phyloP scores from a whole-genome alignment of 2,797 vertebrate species.

The Dipus sagitta region DNA sequence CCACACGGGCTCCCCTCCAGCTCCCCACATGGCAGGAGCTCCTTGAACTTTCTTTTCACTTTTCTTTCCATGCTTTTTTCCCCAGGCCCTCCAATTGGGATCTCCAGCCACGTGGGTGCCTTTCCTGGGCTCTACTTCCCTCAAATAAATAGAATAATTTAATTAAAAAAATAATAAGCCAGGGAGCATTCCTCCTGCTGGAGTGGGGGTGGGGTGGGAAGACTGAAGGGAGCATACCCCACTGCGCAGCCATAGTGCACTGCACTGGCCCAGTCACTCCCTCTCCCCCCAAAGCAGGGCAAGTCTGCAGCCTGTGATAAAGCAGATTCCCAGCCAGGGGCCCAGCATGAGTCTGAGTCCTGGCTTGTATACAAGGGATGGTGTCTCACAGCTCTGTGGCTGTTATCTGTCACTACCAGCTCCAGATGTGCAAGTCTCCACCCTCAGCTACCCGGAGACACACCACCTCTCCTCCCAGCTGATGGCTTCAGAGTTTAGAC shows the following conservation, averaged over 20 bases:
- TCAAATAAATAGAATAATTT: too few relatives aligned
- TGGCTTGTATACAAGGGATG: neutral
- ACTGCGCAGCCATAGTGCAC: neutral
- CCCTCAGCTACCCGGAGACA: neutral
- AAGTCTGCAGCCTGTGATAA: constrained; percentile 45
- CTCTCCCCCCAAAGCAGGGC: neutral
- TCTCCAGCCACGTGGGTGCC: too few relatives aligned
- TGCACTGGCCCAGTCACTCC: too few relatives aligned
- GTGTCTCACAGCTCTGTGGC: neutral
- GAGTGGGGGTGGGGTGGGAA: constrained; percentile 10
- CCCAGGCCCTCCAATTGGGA: too few relatives aligned
- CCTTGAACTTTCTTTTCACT: too few relatives aligned
- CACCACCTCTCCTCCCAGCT: neutral
- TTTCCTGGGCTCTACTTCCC: too few relatives aligned
- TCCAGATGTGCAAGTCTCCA: neutral
- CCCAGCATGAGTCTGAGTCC: neutral
- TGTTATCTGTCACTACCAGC: neutral
- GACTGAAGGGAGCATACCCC: neutral
- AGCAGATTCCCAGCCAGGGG: neutral
- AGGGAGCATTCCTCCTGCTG: constrained; percentile 85
- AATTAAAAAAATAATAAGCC: neutral
- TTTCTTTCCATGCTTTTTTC: too few relatives aligned
- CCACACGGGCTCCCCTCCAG: too few relatives aligned
- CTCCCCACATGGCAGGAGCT: too few relatives aligned
- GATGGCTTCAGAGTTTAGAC: neutral